phyloP scores from a whole-genome alignment of 2,113 vertebrate species.

The Theropithecus gelada region DNA sequence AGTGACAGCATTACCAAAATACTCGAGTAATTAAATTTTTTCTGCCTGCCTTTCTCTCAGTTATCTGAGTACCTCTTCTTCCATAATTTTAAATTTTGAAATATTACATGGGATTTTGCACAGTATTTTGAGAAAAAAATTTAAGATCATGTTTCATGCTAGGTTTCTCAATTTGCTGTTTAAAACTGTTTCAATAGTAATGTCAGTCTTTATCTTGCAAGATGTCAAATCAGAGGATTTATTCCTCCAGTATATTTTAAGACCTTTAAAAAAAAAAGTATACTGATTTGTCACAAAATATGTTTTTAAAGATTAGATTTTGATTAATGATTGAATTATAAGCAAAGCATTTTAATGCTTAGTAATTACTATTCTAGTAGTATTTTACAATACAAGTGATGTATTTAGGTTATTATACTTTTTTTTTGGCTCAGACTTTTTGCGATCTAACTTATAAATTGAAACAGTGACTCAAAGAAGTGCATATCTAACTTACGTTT shows the following conservation, averaged over 20 bases:
- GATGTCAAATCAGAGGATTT: neutral
- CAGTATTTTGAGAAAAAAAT: slow-evolving; percentile 35
- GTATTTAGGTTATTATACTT: neutral
- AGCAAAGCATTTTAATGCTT: neutral
- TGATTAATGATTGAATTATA: slow-evolving; percentile 29
- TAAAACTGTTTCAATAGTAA: neutral
- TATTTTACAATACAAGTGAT: neutral
- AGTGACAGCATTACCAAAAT: slow-evolving; percentile 3
- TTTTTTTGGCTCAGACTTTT: slow-evolving; percentile 40
- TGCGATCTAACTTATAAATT: slow-evolving; percentile 45
- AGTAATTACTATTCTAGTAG: neutral
- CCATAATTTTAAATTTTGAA: slow-evolving; percentile 11
- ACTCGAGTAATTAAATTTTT: neutral
- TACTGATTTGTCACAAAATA: slow-evolving; percentile 3
- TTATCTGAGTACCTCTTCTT: neutral
- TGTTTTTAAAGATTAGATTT: slow-evolving; percentile 39
- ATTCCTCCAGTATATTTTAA: neutral
- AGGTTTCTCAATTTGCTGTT: slow-evolving; percentile 32
- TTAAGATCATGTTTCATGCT: slow-evolving; percentile 18
- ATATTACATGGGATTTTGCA: neutral
- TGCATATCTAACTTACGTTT: neutral
- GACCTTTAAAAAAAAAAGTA: slow-evolving; percentile 1
- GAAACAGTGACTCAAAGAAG: slow-evolving; percentile 29
- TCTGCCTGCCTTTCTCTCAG: neutral
- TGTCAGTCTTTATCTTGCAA: slow-evolving; percentile 2